Conservation (phyloP, 23 tunicate species). For the Halocynthia aurantium region DNA sequence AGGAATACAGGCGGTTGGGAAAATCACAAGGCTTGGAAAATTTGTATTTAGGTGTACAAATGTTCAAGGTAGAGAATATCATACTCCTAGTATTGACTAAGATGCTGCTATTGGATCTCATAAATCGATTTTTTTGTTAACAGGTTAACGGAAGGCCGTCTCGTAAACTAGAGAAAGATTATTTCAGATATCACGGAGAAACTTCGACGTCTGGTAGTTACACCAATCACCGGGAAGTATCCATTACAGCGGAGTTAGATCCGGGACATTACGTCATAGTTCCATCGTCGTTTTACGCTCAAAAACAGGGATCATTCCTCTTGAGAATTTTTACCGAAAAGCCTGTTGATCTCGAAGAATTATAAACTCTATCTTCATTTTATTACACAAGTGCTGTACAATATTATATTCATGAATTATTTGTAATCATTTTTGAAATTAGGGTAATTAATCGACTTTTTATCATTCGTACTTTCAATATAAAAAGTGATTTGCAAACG, state of each 20-base stretch:
- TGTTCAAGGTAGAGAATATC: constrained; percentile 38
- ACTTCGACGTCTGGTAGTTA: constrained; percentile 37
- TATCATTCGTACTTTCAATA: no score
- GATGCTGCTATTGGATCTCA: neutral
- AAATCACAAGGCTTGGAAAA: constrained; percentile 56
- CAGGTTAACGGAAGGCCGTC: constrained; percentile 46
- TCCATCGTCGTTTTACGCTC: constrained; percentile 62
- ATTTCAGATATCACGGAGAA: constrained; percentile 47
- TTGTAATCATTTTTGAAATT: no score
- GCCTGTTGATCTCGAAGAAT: constrained; percentile 40
- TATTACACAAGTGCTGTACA: no score
- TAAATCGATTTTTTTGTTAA: neutral
- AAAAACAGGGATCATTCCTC: constrained; percentile 34
- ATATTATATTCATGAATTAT: no score
- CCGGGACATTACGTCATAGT: constrained; percentile 85
- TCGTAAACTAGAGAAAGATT: constrained; percentile 20
- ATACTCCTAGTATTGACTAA: neutral
- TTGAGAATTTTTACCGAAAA: constrained; percentile 74
- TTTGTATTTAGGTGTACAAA: constrained; percentile 35
- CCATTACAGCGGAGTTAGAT: constrained; percentile 46
- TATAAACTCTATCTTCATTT: neutral
- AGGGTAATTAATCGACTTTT: no score
- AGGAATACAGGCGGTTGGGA: constrained; percentile 64
- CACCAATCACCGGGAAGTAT: constrained; percentile 68
- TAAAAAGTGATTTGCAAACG: no score